phyloP scores from a whole-genome alignment of 2,113 vertebrate species.

The Origma solitaria region DNA sequence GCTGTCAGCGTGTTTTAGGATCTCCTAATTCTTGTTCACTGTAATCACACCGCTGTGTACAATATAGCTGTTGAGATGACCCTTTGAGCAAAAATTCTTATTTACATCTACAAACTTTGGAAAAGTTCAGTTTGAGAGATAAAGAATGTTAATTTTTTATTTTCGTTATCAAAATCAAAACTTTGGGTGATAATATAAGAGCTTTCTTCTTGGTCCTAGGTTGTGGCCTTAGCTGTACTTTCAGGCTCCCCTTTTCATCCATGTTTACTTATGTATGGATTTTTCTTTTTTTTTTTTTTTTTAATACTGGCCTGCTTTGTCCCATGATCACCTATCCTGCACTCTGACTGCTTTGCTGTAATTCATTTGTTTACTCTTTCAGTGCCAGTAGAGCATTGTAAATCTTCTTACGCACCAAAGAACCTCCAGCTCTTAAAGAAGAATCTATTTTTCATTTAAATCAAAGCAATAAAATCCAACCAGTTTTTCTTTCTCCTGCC shows the following conservation, averaged over 20 bases:
- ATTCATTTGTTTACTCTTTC: neutral
- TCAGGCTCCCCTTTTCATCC: neutral
- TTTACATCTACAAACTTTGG: neutral
- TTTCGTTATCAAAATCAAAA: neutral
- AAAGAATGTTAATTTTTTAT: neutral
- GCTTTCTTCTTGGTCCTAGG: neutral
- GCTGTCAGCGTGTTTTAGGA: conserved; percentile 54
- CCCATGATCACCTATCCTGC: neutral
- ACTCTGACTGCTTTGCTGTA: neutral
- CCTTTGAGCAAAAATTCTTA: neutral
- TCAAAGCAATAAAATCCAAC: neutral
- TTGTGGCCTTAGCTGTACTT: neutral
- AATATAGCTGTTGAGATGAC: neutral
- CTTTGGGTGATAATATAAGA: neutral
- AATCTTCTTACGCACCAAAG: neutral
- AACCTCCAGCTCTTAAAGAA: neutral
- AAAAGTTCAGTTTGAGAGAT: neutral
- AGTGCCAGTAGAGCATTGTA: neutral
- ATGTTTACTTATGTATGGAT: neutral
- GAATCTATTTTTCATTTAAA: conserved; percentile 10
- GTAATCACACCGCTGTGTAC: neutral
- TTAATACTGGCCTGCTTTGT: neutral
- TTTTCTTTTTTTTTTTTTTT: neutral
- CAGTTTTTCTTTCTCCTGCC: neutral
- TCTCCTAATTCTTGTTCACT: conserved; percentile 40